These are phyloP conservation scores for Octonoba sinensis DNA, from an alignment of 2,888 invertebrate genomes.

Conservation along the genomic window DNA sequence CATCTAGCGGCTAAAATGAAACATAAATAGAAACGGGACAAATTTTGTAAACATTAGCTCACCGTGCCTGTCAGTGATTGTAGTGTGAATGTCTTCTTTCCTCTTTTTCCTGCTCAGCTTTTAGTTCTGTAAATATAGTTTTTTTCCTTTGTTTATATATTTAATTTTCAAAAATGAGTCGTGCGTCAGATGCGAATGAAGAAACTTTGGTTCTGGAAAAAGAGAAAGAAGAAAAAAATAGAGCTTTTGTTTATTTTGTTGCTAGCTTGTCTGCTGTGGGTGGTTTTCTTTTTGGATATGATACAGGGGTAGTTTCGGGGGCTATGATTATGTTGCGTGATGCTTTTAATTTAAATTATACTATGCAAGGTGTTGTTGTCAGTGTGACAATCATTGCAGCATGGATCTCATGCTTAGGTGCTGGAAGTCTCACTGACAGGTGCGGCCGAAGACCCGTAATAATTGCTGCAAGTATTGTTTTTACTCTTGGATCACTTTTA, in stretches of 20 bases:
- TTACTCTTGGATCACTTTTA: conserved; percentile 73
- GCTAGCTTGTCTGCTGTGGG: conserved; percentile 73
- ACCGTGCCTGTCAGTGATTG: neutral
- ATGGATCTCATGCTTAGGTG: conserved; percentile 72
- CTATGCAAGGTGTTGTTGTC: conserved; percentile 74
- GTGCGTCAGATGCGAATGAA: conserved; percentile 20
- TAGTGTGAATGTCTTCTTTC: neutral
- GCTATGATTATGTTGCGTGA: conserved; percentile 70
- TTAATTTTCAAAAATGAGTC: conserved; percentile 11
- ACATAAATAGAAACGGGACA: neutral
- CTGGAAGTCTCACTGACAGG: conserved; percentile 73
- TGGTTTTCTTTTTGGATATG: conserved; percentile 76
- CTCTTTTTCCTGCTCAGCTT: neutral
- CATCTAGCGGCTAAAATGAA: neutral
- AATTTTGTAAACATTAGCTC: neutral
- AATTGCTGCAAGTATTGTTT: conserved; percentile 73
- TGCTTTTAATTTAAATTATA: conserved; percentile 71
- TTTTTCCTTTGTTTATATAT: neutral
- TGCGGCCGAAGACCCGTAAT: conserved; percentile 74
- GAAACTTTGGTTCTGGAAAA: conserved; percentile 38
- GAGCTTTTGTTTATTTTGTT: conserved; percentile 69
- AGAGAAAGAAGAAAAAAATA: conserved; percentile 15
- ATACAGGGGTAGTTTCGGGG: conserved; percentile 76
- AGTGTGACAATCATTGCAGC: conserved; percentile 73
- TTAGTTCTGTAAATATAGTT: neutral